These are phyloP conservation scores for Apis cerana DNA, from an alignment of 1,140 invertebrate species.

Conservation along the genomic window DNA sequence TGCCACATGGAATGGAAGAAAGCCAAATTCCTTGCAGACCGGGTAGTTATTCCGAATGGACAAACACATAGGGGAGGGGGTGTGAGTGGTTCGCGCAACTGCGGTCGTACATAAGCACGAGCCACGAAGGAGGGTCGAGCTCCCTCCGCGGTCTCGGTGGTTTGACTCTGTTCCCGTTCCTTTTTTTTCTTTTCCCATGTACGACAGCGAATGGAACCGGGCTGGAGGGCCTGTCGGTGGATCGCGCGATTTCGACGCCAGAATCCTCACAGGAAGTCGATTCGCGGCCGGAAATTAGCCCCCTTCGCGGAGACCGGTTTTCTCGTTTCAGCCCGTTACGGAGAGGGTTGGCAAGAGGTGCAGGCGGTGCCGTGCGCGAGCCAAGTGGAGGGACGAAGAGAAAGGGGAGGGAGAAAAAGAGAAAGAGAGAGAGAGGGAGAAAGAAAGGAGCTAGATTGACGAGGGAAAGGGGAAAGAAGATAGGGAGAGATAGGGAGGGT, in stretches of 20 bases:
- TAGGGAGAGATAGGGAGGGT: constrained; percentile 3
- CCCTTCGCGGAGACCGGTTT: constrained; percentile 44
- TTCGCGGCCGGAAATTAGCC: constrained; percentile 62
- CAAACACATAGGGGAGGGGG: constrained; percentile 11
- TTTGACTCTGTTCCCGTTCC: constrained; percentile 7
- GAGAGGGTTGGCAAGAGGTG: constrained; percentile 15
- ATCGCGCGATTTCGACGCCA: constrained; percentile 36
- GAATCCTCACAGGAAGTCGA: constrained; percentile 58
- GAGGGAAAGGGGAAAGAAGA: constrained; percentile 1
- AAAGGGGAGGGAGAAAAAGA: background rate
- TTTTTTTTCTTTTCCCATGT: constrained; percentile 1
- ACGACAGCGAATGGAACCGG: constrained; percentile 1
- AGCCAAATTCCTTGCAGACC: constrained; percentile 56
- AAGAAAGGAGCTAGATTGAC: background rate
- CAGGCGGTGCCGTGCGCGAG: constrained; percentile 8
- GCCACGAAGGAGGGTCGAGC: constrained; percentile 13
- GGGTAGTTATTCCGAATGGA: constrained; percentile 24
- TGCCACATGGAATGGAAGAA: constrained; percentile 38
- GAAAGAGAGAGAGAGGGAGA: constrained; percentile 6
- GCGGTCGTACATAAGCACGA: constrained; percentile 58
- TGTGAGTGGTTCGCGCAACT: constrained; percentile 67
- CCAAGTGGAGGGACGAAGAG: background rate
- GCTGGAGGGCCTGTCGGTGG: constrained; percentile 6
- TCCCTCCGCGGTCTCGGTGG: constrained; percentile 36
- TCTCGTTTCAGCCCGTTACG: constrained; percentile 43